These are phyloP conservation scores for Cactoblastis cactorum DNA, from an alignment of 2,888 invertebrate species.

Conservation along the genomic window DNA sequence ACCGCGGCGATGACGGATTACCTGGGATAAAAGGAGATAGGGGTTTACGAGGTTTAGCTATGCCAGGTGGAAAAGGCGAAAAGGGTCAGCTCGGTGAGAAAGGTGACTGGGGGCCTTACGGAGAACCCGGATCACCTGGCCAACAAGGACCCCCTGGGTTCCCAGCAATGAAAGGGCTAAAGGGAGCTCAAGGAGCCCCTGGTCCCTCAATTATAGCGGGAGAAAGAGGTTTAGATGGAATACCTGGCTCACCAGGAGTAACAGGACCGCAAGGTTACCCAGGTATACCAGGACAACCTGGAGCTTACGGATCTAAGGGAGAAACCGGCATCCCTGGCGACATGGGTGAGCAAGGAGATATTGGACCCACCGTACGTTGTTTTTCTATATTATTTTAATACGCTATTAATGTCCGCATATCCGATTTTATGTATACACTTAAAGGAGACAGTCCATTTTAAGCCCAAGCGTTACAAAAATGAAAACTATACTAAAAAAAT, in stretches of 20 bases:
- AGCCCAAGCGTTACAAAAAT: too few relatives aligned
- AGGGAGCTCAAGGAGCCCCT: conserved; percentile 69
- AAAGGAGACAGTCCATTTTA: too few relatives aligned
- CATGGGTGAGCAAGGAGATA: conserved; percentile 80
- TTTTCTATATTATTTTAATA: too few relatives aligned
- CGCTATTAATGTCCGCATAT: too few relatives aligned
- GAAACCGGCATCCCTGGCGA: conserved; percentile 73
- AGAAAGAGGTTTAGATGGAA: conserved; percentile 39
- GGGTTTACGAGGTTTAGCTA: conserved; percentile 59
- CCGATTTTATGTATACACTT: too few relatives aligned
- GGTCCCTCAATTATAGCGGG: conserved; percentile 69
- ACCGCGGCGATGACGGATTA: conserved; percentile 52
- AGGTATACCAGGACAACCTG: conserved; percentile 82
- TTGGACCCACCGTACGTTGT: conserved; percentile 57
- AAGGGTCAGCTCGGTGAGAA: conserved; percentile 84
- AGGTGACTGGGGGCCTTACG: conserved; percentile 82
- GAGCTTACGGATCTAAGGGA: conserved; percentile 69
- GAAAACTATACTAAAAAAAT: too few relatives aligned
- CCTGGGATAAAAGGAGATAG: conserved; percentile 52
- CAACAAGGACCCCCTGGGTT: conserved; percentile 80
- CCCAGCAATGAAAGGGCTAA: conserved; percentile 79
- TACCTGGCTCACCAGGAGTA: conserved; percentile 54
- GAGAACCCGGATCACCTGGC: conserved; percentile 76
- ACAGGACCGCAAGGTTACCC: conserved; percentile 55
- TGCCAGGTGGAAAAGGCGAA: conserved; percentile 67